Percentiles rank a stretch among this genome's conserved stretches.
phyloP scores from a whole-genome alignment of 2,888 invertebrate genomes.

The Tachina grossa region DNA sequence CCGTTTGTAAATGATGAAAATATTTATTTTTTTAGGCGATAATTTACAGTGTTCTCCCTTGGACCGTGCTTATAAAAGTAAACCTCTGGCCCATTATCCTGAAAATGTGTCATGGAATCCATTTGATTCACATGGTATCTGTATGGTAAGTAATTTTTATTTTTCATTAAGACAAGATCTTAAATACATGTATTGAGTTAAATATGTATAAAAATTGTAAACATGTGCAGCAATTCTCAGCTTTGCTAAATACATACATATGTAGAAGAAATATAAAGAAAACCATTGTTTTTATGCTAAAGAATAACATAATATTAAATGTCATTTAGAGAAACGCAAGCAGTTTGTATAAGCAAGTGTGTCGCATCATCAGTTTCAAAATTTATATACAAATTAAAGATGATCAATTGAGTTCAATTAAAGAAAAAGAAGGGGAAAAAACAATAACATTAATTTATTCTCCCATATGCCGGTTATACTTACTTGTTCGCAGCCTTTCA shows the following conservation, averaged over 20 bases:
- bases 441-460: conserved; percentile 38
- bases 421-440: conserved; percentile 27
- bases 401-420: conserved; percentile 73
- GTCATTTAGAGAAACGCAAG: neutral
- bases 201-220: neutral
- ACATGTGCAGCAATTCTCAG: neutral
- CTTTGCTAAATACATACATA: too few species aligned
- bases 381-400: conserved; percentile 57
- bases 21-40: conserved; percentile 85
- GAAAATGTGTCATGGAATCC: conserved; percentile 94
- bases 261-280: conserved; percentile 32
- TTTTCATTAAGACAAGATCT: neutral
- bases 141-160: conserved; percentile 88
- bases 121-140: conserved; percentile 97
- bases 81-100: conserved; percentile 97
- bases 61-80: conserved; percentile 96
- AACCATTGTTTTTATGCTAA: conserved; percentile 46
- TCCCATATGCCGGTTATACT: conserved; percentile 12
- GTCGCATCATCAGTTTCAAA: conserved; percentile 20
- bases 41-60: conserved; percentile 93
- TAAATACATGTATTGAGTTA: neutral
- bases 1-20: neutral
- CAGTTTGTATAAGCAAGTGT: neutral
- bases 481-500: conserved; percentile 22
- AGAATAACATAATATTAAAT: conserved; percentile 19